Evolutionary conservation across 2,797 vertebrate genomes (phyloP).

Genomic region (Pempheris klunzingeri): DNA sequence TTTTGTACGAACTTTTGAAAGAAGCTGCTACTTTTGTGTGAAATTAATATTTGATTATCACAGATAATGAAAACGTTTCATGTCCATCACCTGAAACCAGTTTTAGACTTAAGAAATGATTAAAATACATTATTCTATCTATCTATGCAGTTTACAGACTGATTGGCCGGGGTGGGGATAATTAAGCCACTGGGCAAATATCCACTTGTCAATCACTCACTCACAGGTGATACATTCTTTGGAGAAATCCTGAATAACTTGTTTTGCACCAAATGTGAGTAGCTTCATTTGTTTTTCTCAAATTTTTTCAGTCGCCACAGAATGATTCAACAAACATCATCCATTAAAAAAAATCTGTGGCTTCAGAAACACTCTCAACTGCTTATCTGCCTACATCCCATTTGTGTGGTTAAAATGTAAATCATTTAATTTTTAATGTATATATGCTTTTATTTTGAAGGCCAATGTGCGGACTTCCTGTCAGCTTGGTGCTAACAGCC

Average conservation of each 20-base stretch:
- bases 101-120: too few species aligned
- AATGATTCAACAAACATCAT: background rate
- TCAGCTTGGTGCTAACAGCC: rapidly evolving
- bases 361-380: background rate
- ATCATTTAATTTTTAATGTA: rapidly evolving
- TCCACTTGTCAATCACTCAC: too few species aligned
- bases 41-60: background rate
- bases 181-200: background rate
- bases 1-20: rapidly evolving
- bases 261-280: background rate
- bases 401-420: background rate
- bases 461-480: slow-evolving; percentile 4
- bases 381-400: too few species aligned
- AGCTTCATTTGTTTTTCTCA: background rate
- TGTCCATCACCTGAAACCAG: too few species aligned
- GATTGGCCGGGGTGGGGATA: background rate
- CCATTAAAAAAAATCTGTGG: background rate
- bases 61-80: too few species aligned
- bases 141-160: too few species aligned
- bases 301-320: too few species aligned
- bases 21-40: background rate
- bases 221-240: background rate
- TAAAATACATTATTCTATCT: too few species aligned
- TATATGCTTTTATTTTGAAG: slow-evolving; percentile 36
- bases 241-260: background rate